These are phyloP conservation scores for Phthorimaea operculella DNA, from an alignment of 1,140 invertebrate species.

Conservation along the genomic window DNA sequence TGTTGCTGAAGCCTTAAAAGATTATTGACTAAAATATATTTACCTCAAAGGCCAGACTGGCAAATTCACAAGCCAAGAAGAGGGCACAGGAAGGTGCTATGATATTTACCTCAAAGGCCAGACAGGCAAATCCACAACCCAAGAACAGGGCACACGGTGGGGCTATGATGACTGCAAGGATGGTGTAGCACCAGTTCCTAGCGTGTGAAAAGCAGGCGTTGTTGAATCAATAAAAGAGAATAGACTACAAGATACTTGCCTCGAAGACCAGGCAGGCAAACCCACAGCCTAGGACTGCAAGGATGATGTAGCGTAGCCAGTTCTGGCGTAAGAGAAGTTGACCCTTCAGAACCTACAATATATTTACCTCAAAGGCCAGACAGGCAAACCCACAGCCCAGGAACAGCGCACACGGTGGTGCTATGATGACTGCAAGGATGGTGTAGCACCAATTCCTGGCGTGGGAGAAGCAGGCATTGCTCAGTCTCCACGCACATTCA, in stretches of 20 bases:
- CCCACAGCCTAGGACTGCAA: too few species aligned
- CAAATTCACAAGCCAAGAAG: too few species aligned
- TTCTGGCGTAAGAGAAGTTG: too few species aligned
- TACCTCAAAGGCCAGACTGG: slow-evolving; percentile 81
- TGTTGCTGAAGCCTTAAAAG: too few species aligned
- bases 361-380: slow-evolving; percentile 75
- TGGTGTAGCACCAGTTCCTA: slow-evolving; percentile 76
- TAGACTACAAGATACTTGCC: too few species aligned
- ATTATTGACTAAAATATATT: too few species aligned
- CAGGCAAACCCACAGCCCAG: slow-evolving; percentile 80
- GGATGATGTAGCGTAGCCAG: not conserved
- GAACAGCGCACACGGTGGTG: slow-evolving; percentile 74
- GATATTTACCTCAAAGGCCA: slow-evolving; percentile 71
- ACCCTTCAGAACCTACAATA: not conserved
- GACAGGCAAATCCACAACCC: too few species aligned
- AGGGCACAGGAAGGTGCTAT: slow-evolving; percentile 78
- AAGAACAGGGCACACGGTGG: slow-evolving; percentile 74
- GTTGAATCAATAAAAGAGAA: slow-evolving; percentile 21
- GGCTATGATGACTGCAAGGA: slow-evolving; percentile 74
- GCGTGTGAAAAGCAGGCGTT: slow-evolving; percentile 76
- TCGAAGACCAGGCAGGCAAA: too few species aligned
- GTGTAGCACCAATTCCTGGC: slow-evolving; percentile 79
- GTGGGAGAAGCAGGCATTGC: slow-evolving; percentile 75
- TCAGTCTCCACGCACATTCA: slow-evolving; percentile 80
- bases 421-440: slow-evolving; percentile 73